Evolutionary conservation across 2,888 invertebrate species (phyloP).

Genomic region (Drosophila pegasa): DNA sequence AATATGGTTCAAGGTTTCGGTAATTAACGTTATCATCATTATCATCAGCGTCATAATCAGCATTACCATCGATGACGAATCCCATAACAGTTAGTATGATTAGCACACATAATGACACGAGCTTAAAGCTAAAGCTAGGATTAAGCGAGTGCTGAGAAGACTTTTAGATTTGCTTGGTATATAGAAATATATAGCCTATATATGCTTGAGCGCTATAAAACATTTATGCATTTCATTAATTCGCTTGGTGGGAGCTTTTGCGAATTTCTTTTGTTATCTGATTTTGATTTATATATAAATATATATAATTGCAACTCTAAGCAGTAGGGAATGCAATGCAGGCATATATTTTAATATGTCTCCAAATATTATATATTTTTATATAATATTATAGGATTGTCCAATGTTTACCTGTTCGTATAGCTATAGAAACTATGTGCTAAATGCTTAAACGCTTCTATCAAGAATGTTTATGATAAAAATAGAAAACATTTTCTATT

Average conservation of each 20-base stretch:
- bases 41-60: constrained; percentile 17
- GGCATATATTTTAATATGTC: neutral
- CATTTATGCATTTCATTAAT: constrained; percentile 4
- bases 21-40: constrained; percentile 38
- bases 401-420: constrained; percentile 2
- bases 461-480: constrained; percentile 7
- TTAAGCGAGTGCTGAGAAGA: neutral
- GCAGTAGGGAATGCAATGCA: too few relatives aligned
- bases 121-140: constrained; percentile 9
- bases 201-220: neutral
- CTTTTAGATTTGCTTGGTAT: neutral
- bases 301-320: neutral
- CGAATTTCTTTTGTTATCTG: constrained; percentile 17
- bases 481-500: constrained; percentile 10
- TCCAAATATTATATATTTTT: neutral
- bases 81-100: constrained; percentile 7
- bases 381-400: neutral
- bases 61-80: constrained; percentile 51
- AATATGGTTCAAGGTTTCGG: constrained; percentile 54
- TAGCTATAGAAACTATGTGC: constrained; percentile 2
- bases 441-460: constrained; percentile 2
- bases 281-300: constrained; percentile 19
- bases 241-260: neutral
- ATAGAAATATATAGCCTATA: neutral
- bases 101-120: constrained; percentile 35